Evolutionary conservation across 2,888 invertebrate genomes (phyloP).

Genomic region (Salpingus planirostris): DNA sequence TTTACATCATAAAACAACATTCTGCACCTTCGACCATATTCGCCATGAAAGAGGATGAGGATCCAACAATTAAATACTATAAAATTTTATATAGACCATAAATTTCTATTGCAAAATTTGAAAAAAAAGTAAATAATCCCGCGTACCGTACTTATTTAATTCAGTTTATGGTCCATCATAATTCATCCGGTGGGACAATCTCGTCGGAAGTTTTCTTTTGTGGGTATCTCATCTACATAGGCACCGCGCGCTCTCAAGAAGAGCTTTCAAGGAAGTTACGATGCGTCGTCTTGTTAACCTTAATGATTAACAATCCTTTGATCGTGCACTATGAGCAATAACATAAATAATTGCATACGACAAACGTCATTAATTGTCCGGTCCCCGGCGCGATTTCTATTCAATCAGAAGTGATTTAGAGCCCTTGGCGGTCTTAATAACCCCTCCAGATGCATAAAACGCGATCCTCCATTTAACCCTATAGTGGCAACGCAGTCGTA

Average conservation of each 20-base stretch:
- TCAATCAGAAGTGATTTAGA: slow-evolving; percentile 19
- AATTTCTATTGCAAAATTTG: slow-evolving; percentile 9
- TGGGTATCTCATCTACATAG: neutral
- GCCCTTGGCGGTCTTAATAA: no score
- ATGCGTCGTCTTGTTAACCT: slow-evolving; percentile 11
- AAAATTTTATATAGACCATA: slow-evolving; percentile 9
- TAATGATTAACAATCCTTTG: slow-evolving; percentile 14
- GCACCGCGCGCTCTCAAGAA: no score
- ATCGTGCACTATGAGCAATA: slow-evolving; percentile 13
- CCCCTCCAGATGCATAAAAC: no score
- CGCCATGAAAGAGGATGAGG: no score
- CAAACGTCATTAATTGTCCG: slow-evolving; percentile 20
- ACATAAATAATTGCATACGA: slow-evolving; percentile 19
- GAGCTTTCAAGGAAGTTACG: slow-evolving; percentile 10
- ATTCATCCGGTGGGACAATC: slow-evolving; percentile 5
- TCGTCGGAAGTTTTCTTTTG: slow-evolving; percentile 7
- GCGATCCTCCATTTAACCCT: no score
- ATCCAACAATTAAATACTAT: slow-evolving; percentile 9
- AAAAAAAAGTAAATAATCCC: slow-evolving; percentile 1
- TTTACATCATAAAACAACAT: no score
- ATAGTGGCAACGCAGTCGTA: neutral
- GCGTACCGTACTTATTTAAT: slow-evolving; percentile 7
- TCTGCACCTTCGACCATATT: no score
- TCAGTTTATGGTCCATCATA: slow-evolving; percentile 11
- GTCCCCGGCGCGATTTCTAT: slow-evolving; percentile 14